phyloP scores from a whole-genome alignment of 1,140 invertebrate genomes.

The Drosophila tani region DNA sequence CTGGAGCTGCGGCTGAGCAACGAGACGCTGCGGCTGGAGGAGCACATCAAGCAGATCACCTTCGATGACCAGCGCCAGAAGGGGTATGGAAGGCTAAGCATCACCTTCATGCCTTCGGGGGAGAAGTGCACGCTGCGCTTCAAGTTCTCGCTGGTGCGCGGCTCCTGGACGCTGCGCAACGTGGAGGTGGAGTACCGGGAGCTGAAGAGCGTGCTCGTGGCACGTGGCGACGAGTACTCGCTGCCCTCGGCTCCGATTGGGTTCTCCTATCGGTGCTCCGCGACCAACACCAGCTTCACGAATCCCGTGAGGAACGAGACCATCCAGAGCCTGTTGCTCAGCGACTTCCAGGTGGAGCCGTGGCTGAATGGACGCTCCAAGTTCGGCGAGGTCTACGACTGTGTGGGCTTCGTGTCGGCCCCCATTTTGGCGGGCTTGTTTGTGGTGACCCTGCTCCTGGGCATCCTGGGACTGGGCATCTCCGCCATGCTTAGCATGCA shows the following conservation, averaged over 20 bases:
- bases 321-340: conserved; percentile 79
- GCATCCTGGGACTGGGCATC: conserved; percentile 93
- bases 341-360: conserved; percentile 86
- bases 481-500: conserved; percentile 96
- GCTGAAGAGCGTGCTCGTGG: conserved; percentile 57
- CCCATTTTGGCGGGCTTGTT: conserved; percentile 97
- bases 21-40: conserved; percentile 53
- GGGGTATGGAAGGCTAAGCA: conserved; percentile 68
- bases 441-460: conserved; percentile 90
- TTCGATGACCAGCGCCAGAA: conserved; percentile 78
- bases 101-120: conserved; percentile 66
- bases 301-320: conserved; percentile 82
- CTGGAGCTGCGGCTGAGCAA: conserved; percentile 63
- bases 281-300: conserved; percentile 85
- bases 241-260: conserved; percentile 86
- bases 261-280: conserved; percentile 86
- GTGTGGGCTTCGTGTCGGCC: conserved; percentile 94
- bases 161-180: conserved; percentile 86
- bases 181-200: conserved; percentile 85
- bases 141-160: conserved; percentile 73
- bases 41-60: conserved; percentile 76
- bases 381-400: conserved; percentile 93
- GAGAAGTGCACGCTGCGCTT: conserved; percentile 77
- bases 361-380: conserved; percentile 85
- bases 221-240: conserved; percentile 72